These are phyloP conservation scores for Gavialis gangeticus DNA, from an alignment of 2,113 vertebrate species.

Conservation along the genomic window DNA sequence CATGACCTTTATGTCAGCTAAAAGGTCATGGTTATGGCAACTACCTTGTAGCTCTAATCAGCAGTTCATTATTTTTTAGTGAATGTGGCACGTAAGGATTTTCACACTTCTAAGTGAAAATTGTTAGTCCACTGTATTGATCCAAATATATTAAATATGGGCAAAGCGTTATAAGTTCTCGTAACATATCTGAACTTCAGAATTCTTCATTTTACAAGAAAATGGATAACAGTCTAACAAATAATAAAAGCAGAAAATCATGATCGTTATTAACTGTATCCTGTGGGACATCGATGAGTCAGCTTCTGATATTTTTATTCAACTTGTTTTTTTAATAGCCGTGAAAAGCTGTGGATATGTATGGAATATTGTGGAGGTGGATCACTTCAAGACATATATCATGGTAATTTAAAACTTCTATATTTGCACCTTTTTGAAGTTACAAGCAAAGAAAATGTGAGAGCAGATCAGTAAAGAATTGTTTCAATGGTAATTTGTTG, in stretches of 20 bases:
- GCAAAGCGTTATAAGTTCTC: neutral
- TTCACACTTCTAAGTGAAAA: neutral
- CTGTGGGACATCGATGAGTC: neutral
- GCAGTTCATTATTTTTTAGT: neutral
- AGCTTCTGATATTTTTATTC: slow-evolving; percentile 5
- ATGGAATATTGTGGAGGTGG: slow-evolving; percentile 98
- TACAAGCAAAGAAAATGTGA: neutral
- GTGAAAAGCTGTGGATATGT: slow-evolving; percentile 97
- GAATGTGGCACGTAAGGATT: neutral
- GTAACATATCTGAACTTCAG: neutral
- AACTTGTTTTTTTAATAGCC: slow-evolving; percentile 77
- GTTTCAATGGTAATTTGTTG: neutral
- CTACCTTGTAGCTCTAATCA: neutral
- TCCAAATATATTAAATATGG: neutral
- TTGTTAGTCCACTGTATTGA: neutral
- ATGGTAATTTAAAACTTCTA: slow-evolving; percentile 80
- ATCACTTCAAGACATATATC: slow-evolving; percentile 96
- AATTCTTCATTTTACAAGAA: neutral
- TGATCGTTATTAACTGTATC: neutral
- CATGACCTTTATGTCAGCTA: neutral
- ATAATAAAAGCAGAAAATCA: neutral
- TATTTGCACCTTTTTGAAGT: neutral
- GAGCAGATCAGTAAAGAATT: rapidly evolving
- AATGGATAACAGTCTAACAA: neutral
- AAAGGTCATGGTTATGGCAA: neutral